Conservation (phyloP, 2,113 vertebrate species). For the Amia ocellicauda region DNA sequence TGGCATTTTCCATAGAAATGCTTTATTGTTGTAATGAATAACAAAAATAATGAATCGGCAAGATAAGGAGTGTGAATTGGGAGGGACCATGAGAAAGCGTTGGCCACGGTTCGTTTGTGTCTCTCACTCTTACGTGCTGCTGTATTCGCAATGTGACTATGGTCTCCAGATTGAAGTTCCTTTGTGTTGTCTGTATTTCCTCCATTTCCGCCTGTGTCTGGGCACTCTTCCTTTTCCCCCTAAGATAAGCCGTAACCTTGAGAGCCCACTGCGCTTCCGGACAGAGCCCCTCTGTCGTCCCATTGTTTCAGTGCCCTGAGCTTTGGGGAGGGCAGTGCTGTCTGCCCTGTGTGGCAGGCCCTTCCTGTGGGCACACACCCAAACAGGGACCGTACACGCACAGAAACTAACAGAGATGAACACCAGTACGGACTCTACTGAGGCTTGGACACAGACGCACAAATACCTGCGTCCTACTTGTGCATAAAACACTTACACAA, state of each 20-base stretch:
- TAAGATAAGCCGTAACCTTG: background rate
- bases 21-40: too few species aligned
- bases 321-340: too few species aligned
- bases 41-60: too few species aligned
- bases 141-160: slow-evolving; percentile 43
- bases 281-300: too few species aligned
- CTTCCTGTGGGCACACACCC: too few species aligned
- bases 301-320: too few species aligned
- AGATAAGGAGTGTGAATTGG: slow-evolving; percentile 12
- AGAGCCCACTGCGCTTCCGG: background rate
- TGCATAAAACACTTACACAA: background rate
- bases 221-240: slow-evolving; percentile 27
- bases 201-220: slow-evolving; percentile 48
- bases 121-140: slow-evolving; percentile 33
- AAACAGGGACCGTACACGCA: too few species aligned
- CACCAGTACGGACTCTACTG: too few species aligned
- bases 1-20: too few species aligned
- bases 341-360: too few species aligned
- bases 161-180: slow-evolving; percentile 47
- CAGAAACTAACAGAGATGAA: too few species aligned
- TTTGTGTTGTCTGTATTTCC: slow-evolving; percentile 42
- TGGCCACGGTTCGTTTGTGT: slow-evolving; percentile 30
- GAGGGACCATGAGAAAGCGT: slow-evolving; percentile 42
- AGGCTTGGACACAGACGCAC: background rate
- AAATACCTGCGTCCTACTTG: background rate